Evolutionary conservation across 1,140 invertebrate genomes (phyloP), one percentile per base, ranked within the genome.

Genomic region (Eumaeus atala): DNA sequence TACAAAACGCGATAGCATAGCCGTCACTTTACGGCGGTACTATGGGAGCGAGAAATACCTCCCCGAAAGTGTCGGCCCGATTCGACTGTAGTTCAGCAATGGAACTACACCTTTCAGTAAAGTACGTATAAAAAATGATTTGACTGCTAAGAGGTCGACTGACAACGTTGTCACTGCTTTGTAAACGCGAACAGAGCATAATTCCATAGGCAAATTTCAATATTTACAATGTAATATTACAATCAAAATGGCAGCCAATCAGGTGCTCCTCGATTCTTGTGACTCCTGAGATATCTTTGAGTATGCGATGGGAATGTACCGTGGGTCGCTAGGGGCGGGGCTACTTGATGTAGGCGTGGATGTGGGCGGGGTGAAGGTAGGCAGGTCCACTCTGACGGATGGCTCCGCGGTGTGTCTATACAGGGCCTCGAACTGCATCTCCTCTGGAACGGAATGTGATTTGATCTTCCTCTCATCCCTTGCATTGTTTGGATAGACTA

Each of bases 401-500:
- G 79, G 79, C 18, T 75, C 69, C 0, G 74, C 77, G 0, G 84
- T 81, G 53, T 85, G 84, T 34, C 77, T 73, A 56, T 87, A 87
- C 28, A 88, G 44, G 2, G 83, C 80, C 59, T 88, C 87, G 58
- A 88, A 88, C 51, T 88, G 87, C 63, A 87, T 57, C 54, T 87
- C 81, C 51, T 87, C 87, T 0, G 87, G 78, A 54, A 81, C 78
- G 0, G 84, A 80, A 56, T 87, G 87, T 0, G 87, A 87, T 35
- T 76, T 74, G 36, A 88, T 87, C 56, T 87, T 88, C 16, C 84
- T 70, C 48, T 87, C 87, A 40, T 88, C 84, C 60, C 87, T 74
- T 0, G 74, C 78, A 58, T 87, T 87, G 49, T 77, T 87, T 3
- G 87, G 87, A 62, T 88, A 88, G 5, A 88, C 87, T 28, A 88